These are phyloP conservation scores for Gobio gobio DNA, from an alignment of 2,113 vertebrate species.

Conservation along the genomic window DNA sequence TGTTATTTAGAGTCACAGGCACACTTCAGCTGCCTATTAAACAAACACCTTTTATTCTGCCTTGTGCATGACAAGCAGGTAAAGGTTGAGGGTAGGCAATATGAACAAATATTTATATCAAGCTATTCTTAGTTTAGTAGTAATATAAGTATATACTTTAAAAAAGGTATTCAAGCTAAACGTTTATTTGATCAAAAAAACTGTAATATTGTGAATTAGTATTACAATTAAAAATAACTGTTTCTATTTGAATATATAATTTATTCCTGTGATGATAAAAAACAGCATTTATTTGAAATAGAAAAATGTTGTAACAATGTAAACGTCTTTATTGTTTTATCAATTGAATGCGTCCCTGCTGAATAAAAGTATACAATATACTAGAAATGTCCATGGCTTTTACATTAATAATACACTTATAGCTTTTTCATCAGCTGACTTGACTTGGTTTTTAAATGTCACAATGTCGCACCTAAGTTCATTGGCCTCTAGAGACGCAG, in stretches of 20 bases:
- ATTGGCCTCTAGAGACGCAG: slow-evolving; percentile 57
- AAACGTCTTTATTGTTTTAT: no score
- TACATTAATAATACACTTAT: background rate
- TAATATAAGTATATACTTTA: background rate
- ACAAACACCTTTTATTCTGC: background rate
- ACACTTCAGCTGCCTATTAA: background rate
- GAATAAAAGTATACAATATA: no score
- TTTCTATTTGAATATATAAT: no score
- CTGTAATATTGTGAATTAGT: no score
- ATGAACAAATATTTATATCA: slow-evolving; percentile 4
- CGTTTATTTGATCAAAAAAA: no score
- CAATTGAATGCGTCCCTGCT: no score
- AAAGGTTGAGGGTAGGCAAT: background rate
- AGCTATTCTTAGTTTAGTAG: background rate
- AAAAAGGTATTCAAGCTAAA: no score
- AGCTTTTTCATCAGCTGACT: background rate
- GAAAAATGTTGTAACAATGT: no score
- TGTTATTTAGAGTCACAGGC: slow-evolving; percentile 9
- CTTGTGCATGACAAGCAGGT: background rate
- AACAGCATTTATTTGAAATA: no score
- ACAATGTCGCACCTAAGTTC: slow-evolving; percentile 62
- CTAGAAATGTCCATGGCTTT: no score
- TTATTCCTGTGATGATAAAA: no score
- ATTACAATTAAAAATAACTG: no score
- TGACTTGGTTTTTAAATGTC: background rate